These are phyloP conservation scores for Pteria penguin DNA, from an alignment of 2,888 invertebrate genomes.

Conservation along the genomic window DNA sequence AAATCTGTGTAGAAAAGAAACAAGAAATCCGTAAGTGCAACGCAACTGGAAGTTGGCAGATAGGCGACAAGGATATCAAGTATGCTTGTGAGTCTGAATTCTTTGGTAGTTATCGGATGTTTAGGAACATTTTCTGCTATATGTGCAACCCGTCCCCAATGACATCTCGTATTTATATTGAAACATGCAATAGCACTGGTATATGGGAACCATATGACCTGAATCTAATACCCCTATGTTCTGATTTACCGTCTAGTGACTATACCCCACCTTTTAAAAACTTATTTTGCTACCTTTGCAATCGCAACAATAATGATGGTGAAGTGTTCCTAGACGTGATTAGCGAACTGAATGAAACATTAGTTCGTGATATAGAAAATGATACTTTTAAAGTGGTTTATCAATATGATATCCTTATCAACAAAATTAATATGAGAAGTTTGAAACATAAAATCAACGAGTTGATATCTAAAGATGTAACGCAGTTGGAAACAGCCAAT, in stretches of 20 bases:
- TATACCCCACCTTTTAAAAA: constrained; percentile 36
- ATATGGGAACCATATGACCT: constrained; percentile 4
- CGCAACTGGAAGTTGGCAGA: background rate
- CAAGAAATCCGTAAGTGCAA: background rate
- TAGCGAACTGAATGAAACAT: background rate
- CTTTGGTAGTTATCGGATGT: background rate
- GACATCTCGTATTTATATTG: background rate
- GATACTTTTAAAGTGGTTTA: too few relatives aligned
- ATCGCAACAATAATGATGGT: constrained; percentile 6
- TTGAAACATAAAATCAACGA: too few relatives aligned
- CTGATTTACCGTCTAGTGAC: background rate
- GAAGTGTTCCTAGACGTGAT: background rate
- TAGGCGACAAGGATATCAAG: background rate
- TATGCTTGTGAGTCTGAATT: background rate
- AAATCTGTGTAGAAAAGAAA: background rate
- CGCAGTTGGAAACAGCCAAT: too few relatives aligned
- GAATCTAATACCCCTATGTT: background rate
- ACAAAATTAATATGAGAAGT: too few relatives aligned
- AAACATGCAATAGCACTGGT: constrained; percentile 21
- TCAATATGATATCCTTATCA: too few relatives aligned
- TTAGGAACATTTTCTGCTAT: background rate
- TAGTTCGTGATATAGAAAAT: background rate
- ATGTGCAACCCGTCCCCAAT: constrained; percentile 1
- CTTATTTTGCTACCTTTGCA: constrained; percentile 47
- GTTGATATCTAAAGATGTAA: too few relatives aligned